Evolutionary conservation across 1,140 invertebrate genomes (phyloP).

Genomic region (Papilio aristodemus): DNA sequence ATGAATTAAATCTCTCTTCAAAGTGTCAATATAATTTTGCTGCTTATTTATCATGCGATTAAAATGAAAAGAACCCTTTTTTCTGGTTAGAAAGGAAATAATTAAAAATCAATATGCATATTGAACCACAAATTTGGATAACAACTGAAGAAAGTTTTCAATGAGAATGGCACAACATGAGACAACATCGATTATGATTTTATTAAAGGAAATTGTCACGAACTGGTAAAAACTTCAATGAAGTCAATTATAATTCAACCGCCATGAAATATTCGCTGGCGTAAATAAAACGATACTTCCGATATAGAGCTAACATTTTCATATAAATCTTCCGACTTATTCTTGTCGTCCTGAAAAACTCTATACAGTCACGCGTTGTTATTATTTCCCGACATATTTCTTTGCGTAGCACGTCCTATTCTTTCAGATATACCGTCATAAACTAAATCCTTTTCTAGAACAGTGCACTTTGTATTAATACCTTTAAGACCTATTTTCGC

Average conservation of each 20-base stretch:
- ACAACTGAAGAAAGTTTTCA: no score
- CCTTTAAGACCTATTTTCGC: slow-evolving; percentile 41
- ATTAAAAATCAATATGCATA: no score
- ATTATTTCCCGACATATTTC: slow-evolving; percentile 59
- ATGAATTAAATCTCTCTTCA: no score
- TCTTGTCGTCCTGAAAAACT: slow-evolving; percentile 12
- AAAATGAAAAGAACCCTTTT: no score
- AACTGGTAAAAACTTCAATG: no score
- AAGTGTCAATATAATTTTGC: no score
- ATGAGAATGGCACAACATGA: no score
- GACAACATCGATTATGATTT: no score
- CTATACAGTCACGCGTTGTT: slow-evolving; percentile 42
- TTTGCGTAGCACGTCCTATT: slow-evolving; percentile 54
- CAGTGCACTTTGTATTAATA: slow-evolving; percentile 32
- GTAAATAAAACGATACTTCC: slow-evolving; percentile 15
- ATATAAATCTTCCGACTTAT: slow-evolving; percentile 19
- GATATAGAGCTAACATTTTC: slow-evolving; percentile 27
- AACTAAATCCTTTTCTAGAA: slow-evolving; percentile 35
- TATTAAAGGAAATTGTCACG: no score
- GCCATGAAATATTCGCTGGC: not conserved
- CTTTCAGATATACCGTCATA: slow-evolving; percentile 43
- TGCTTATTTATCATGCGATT: no score
- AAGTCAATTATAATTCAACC: not conserved
- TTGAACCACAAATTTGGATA: no score
- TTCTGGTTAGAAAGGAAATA: no score